Conservation (phyloP, 2,113 vertebrate species). For the Rhabdomys dilectus region DNA sequence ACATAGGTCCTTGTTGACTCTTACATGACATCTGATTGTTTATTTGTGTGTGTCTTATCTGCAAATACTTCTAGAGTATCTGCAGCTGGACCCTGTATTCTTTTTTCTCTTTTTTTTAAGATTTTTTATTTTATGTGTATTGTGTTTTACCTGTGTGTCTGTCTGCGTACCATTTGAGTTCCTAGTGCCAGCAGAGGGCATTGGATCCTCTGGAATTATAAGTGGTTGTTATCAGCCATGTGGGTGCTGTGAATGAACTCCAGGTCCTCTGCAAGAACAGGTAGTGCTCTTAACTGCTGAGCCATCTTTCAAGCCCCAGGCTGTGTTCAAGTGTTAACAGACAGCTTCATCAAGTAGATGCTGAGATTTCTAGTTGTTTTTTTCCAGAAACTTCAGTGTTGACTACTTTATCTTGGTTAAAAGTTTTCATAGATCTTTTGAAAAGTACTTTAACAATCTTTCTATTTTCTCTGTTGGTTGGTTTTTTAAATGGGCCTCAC, state of each 20-base stretch:
- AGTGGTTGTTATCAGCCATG: background rate
- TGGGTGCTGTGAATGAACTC: background rate
- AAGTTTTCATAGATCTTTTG: constrained; percentile 1
- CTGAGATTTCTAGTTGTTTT: background rate
- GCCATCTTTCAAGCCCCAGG: background rate
- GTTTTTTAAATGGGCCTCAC: background rate
- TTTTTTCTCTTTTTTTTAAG: background rate
- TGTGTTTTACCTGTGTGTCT: background rate
- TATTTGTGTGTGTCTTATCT: background rate
- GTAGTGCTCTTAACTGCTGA: background rate
- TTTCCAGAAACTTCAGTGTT: background rate
- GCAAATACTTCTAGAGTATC: background rate
- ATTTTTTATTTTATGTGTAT: background rate
- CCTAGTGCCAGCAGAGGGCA: background rate
- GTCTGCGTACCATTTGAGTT: background rate
- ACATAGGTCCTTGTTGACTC: background rate
- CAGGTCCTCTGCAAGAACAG: background rate
- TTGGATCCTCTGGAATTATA: background rate
- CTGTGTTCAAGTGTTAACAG: background rate
- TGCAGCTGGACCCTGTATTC: background rate
- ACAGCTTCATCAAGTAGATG: background rate
- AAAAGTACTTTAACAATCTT: background rate
- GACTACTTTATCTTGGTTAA: constrained; percentile 47
- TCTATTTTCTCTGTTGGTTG: background rate
- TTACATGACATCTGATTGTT: background rate